These are phyloP conservation scores for Halichoeres trimaculatus DNA, from an alignment of 2,113 vertebrate genomes.

Conservation along the genomic window DNA sequence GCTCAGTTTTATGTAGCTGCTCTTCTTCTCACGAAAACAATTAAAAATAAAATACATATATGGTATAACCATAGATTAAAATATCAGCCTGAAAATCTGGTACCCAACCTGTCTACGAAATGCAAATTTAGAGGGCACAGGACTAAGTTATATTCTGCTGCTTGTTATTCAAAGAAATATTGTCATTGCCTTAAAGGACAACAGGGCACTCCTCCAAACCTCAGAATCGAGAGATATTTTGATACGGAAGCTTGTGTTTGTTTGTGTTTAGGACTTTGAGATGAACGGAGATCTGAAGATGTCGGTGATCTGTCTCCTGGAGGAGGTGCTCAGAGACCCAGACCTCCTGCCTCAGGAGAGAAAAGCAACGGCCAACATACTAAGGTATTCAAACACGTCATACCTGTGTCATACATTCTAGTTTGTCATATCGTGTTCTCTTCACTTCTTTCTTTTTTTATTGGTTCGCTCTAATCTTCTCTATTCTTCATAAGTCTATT, in stretches of 20 bases:
- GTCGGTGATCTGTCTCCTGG: conserved; percentile 93
- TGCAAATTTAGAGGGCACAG: neutral
- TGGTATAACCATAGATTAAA: no score
- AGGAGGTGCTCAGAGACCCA: conserved; percentile 96
- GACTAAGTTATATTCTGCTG: neutral
- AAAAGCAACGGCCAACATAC: conserved; percentile 96
- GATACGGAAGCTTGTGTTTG: no score
- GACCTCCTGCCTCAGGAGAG: conserved; percentile 97
- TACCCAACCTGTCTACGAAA: no score
- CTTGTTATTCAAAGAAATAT: neutral
- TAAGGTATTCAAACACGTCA: conserved; percentile 82
- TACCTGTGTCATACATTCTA: neutral
- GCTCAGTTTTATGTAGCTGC: neutral
- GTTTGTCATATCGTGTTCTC: no score
- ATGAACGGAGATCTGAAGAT: conserved; percentile 95
- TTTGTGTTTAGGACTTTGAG: conserved; percentile 91
- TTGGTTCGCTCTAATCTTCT: no score
- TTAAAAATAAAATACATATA: no score
- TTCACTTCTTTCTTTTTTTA: neutral
- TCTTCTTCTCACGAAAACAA: neutral
- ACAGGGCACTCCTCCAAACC: no score
- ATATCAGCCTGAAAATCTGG: no score
- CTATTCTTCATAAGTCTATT: neutral
- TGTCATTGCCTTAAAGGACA: no score
- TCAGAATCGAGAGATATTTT: neutral